A percentile compares a stretch with the other conserved stretches of the same genome.
Evolutionary conservation across 1,140 invertebrate species (phyloP).

Genomic region (Hylaeus volcanicus): DNA sequence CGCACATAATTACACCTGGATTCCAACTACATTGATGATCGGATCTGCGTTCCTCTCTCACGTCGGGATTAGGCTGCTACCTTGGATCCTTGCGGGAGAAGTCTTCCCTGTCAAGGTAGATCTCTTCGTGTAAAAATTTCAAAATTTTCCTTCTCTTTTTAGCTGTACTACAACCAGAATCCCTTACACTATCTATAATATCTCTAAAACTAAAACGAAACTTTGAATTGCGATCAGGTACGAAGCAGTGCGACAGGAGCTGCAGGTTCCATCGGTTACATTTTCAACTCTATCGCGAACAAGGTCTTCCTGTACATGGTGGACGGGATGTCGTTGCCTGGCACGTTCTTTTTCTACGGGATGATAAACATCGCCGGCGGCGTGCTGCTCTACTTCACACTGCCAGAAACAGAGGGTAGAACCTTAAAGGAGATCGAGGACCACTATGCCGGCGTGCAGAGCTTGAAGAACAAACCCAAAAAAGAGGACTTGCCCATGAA

Average conservation of each 20-base stretch:
- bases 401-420: constrained; percentile 92
- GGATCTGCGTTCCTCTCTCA: constrained; percentile 85
- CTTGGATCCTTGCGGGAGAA: constrained; percentile 90
- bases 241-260: constrained; percentile 85
- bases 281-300: constrained; percentile 87
- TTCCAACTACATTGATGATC: constrained; percentile 85
- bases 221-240: constrained; percentile 75
- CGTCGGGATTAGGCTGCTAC: constrained; percentile 85
- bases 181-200: no score
- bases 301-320: constrained; percentile 87
- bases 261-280: constrained; percentile 86
- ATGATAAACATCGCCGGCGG: constrained; percentile 84
- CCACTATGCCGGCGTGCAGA: constrained; percentile 84
- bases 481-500: constrained; percentile 65
- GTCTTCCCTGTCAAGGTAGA: constrained; percentile 77
- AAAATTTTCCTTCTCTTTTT: no score
- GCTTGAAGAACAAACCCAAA: constrained; percentile 74
- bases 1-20: constrained; percentile 82
- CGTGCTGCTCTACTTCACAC: constrained; percentile 80
- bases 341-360: constrained; percentile 86
- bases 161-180: no score
- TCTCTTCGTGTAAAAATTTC: background rate
- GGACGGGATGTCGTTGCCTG: constrained; percentile 82
- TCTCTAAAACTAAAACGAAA: no score
- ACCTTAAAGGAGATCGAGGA: constrained; percentile 87